Evolutionary conservation across 1,140 invertebrate genomes (phyloP), one percentile per base, ranked within the genome.

Genomic region (Apis dorsata): DNA sequence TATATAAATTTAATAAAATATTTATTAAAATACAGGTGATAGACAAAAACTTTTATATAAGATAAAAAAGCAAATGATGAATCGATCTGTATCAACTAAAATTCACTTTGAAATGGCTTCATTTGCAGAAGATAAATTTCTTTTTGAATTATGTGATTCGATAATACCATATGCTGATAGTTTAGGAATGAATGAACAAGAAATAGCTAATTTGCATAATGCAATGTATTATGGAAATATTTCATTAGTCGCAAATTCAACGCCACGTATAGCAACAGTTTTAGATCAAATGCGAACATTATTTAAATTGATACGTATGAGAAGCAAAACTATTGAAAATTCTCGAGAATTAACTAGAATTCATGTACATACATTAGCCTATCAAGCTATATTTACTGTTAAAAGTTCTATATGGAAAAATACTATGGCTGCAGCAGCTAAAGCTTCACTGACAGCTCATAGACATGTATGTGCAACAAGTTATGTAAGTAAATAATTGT

Each of bases 61-160:
- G 91, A 95, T 98, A 2, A 95, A 95, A 74, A 91, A 95, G 70
- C 95, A 98, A 92, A 96, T 98, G 91, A 93, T 94, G 70, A 93
- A 93, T 66, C 95, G 96, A 79, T 93, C 95, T 7, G 51, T 83
- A 13, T 92, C 93, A 17, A 97, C 97, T 11, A 94, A 96, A 79
- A 95, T 97, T 68, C 97, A 98, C 91, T 98, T 98, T 92, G 97
- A 98, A 92, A 97, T 98, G 96, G 97, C 97, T 19, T 98, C 97
- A 62, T 98, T 97, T 90, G 96, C 96, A 0, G 97, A 98, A 87
- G 92, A 96, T 57, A 93, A 95, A 70, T 92, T 98, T 12, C 90
- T 98, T 1, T 93, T 94, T 63, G 95, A 97, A 59, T 93, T 98
- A 1, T 94, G 95, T 1, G 93, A 96, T 24, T 94, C 95, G 82